Percentiles rank a stretch among this genome's conserved stretches.
phyloP scores from a whole-genome alignment of 2,113 vertebrate genomes.

The Lycaon pictus region DNA sequence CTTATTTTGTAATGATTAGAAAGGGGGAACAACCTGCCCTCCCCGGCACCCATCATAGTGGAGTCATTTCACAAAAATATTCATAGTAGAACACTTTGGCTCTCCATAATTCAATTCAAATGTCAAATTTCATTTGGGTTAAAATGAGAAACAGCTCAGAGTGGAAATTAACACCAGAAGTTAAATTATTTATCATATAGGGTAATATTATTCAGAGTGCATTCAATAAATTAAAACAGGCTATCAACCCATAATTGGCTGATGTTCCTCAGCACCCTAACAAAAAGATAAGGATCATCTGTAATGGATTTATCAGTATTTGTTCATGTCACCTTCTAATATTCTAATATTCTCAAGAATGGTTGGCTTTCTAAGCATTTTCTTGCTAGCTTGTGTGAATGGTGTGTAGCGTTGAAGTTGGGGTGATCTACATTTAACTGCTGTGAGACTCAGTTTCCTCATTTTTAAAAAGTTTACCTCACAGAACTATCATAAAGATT shows the following conservation, averaged over 20 bases:
- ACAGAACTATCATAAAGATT: neutral
- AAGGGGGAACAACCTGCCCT: neutral
- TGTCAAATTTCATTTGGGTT: neutral
- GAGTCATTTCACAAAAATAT: neutral
- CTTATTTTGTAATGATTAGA: neutral
- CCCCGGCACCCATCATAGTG: neutral
- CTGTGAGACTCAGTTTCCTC: neutral
- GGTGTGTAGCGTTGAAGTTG: neutral
- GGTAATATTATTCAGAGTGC: neutral
- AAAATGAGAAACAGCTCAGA: neutral
- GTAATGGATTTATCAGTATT: neutral
- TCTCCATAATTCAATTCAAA: slow-evolving; percentile 39
- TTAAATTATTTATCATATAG: slow-evolving; percentile 20
- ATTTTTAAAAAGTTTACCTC: slow-evolving; percentile 9
- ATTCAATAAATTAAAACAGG: slow-evolving; percentile 42
- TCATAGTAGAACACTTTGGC: neutral
- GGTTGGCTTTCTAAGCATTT: neutral
- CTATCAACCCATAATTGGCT: neutral
- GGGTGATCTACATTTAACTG: neutral
- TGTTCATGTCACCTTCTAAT: neutral
- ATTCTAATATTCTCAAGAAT: slow-evolving; percentile 22
- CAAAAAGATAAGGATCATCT: neutral
- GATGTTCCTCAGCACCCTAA: neutral
- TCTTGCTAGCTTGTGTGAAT: slow-evolving; percentile 7
- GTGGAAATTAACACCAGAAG: slow-evolving; percentile 50